Percentiles rank a stretch among this genome's conserved stretches.
Evolutionary conservation across 2,113 vertebrate genomes (phyloP).

Genomic region (Ciconia stormi): DNA sequence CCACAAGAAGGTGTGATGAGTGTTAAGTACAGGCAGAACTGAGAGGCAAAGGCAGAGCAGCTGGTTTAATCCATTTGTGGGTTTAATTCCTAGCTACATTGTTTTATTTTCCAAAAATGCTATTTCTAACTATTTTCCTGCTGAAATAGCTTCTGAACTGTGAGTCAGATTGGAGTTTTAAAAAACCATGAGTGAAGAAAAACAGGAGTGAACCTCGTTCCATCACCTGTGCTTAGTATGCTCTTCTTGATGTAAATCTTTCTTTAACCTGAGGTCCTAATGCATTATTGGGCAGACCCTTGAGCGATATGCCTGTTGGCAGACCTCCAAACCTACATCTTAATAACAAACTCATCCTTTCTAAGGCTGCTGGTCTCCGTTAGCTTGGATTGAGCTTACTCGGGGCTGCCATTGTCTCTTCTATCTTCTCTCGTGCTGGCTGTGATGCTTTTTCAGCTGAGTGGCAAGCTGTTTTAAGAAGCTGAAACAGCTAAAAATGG

Average conservation of each 20-base stretch:
- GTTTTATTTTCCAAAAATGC: background rate
- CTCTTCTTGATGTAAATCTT: background rate
- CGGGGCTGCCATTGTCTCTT: background rate
- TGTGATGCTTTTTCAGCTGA: background rate
- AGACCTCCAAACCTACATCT: background rate
- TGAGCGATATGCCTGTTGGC: background rate
- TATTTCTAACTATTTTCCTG: background rate
- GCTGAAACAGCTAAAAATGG: background rate
- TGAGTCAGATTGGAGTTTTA: background rate
- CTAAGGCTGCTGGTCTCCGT: background rate
- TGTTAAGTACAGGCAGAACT: background rate
- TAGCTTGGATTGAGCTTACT: background rate
- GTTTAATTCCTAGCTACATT: background rate
- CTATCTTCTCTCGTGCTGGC: background rate
- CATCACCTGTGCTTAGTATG: background rate
- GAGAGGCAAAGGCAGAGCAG: background rate
- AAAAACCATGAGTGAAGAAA: background rate
- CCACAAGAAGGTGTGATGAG: background rate
- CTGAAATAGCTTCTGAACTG: background rate
- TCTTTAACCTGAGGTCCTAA: background rate
- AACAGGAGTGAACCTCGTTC: background rate
- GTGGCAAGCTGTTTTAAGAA: background rate
- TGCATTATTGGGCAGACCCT: background rate
- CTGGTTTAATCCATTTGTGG: background rate
- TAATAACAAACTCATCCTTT: background rate